Percentiles rank a stretch among this genome's conserved stretches.
phyloP scores from a whole-genome alignment of 2,888 invertebrate species.

The Coenonympha arcania region DNA sequence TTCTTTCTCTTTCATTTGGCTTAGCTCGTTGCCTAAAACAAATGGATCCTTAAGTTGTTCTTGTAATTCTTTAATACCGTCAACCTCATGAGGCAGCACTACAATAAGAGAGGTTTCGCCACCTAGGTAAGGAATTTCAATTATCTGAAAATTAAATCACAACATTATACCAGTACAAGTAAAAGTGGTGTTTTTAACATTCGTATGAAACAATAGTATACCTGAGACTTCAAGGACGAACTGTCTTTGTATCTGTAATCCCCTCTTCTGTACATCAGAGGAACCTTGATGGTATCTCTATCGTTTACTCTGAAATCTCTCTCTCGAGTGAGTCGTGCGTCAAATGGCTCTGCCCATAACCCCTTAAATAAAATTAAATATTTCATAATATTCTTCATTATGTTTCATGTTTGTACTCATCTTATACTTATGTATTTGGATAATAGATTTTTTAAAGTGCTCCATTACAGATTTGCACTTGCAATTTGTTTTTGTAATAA shows the following conservation, averaged over 20 bases:
- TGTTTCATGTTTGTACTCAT: no score
- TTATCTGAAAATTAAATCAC: slow-evolving; percentile 73
- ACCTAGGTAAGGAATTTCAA: slow-evolving; percentile 83
- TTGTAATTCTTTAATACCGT: slow-evolving; percentile 77
- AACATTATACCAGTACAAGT: no score
- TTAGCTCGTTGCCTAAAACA: slow-evolving; percentile 52
- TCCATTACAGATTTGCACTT: no score
- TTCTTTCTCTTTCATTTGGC: slow-evolving; percentile 55
- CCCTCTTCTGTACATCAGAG: slow-evolving; percentile 77
- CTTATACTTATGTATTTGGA: no score
- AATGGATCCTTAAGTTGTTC: slow-evolving; percentile 70
- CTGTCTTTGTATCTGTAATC: slow-evolving; percentile 56
- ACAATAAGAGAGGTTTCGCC: slow-evolving; percentile 80
- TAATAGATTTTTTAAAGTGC: no score
- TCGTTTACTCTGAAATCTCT: slow-evolving; percentile 77
- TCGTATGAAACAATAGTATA: slow-evolving; percentile 25
- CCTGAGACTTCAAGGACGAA: slow-evolving; percentile 51
- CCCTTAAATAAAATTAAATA: slow-evolving; percentile 55
- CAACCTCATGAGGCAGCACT: slow-evolving; percentile 79
- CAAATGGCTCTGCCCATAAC: slow-evolving; percentile 79
- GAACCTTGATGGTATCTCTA: slow-evolving; percentile 72
- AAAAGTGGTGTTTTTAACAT: no score
- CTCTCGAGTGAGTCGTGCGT: slow-evolving; percentile 65
- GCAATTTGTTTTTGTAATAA: no score
- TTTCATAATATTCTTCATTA: no score